Base-by-base conservation (phyloP, 2,113 vertebrate genomes). In the Nycticorax nycticorax region DNA sequence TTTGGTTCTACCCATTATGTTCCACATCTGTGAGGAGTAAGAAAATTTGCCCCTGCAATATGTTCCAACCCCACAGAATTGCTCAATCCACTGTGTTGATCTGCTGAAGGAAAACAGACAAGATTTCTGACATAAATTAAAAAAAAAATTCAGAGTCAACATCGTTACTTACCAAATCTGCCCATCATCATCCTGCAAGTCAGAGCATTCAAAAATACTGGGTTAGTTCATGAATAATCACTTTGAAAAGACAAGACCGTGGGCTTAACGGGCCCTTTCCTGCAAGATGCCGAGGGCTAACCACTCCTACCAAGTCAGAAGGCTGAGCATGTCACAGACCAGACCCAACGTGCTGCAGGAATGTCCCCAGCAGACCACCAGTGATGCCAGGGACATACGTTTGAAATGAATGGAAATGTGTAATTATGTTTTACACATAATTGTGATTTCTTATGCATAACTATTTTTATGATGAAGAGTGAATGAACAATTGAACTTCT, bases 121-220 rank as follows among this genome's bases (percentile, higher is more conserved):
- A 55, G 12, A 89, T 62, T 83, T 69, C 52, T 41, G 66, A 64
- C 27, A 67, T 12, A 59, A 83, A 82, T 20, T 2, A 43, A n/a
- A 56, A 56, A 66, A 50, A 45, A 55, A 28, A 2, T 4, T 56
- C 66, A 78, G 19, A 47, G 64, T 47, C 53, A 80, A 62, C 16
- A 56, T 73, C 35, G 30, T 53, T 89, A 98, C 99, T 99, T 82
- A 99, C 99, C 99, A 90, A 99, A 99, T 86, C 99, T 98, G 76
- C 99, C 99, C 98, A 99, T 98, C 99, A 99, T 99, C 98, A 99
- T 98, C 97, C 99, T 99, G 98, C 41, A 98, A 98, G 71, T 3
- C 77, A 97, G 45, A 98, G 85, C 53, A 95, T 93, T 41, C 2
- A 19, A 55, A 88, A 80, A 88, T 1, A 74, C 1, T 3, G 4